Percentiles rank a stretch among this genome's conserved stretches.
Evolutionary conservation across 2,888 invertebrate species (phyloP).

Genomic region (Plebejus argus): DNA sequence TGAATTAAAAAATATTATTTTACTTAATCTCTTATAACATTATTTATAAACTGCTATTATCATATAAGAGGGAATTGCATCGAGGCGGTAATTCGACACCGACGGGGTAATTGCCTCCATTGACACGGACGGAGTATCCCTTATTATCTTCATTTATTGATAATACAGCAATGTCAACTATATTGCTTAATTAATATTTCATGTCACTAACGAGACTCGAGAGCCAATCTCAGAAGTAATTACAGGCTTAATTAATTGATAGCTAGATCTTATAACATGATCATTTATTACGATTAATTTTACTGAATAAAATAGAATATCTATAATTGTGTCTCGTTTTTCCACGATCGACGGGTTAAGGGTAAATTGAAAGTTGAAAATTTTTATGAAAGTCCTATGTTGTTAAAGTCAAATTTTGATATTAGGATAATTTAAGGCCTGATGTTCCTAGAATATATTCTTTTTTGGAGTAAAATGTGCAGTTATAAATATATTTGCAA

Average conservation of each 20-base stretch:
- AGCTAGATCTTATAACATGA: not conserved
- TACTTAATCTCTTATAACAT: not conserved
- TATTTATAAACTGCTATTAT: not conserved
- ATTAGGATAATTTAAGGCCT: too few species aligned
- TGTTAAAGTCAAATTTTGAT: too few species aligned
- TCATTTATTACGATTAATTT: too few species aligned
- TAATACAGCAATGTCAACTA: not conserved
- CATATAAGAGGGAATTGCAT: not conserved
- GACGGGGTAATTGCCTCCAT: slow-evolving; percentile 10
- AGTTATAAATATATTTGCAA: too few species aligned
- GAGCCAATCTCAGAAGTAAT: not conserved
- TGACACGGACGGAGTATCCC: not conserved
- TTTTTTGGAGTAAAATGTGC: too few species aligned
- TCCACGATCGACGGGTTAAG: too few species aligned
- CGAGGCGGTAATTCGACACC: slow-evolving; percentile 7
- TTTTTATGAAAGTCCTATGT: too few species aligned
- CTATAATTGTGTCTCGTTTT: too few species aligned
- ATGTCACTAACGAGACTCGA: slow-evolving; percentile 8
- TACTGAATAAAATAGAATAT: too few species aligned
- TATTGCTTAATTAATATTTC: slow-evolving; percentile 33
- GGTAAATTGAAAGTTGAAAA: too few species aligned
- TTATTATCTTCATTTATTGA: slow-evolving; percentile 20
- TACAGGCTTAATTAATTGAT: not conserved
- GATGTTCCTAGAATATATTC: too few species aligned
- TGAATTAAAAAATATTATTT: too few species aligned